These are phyloP conservation scores for Pavo muticus DNA, from an alignment of 2,113 vertebrate species.

Conservation along the genomic window DNA sequence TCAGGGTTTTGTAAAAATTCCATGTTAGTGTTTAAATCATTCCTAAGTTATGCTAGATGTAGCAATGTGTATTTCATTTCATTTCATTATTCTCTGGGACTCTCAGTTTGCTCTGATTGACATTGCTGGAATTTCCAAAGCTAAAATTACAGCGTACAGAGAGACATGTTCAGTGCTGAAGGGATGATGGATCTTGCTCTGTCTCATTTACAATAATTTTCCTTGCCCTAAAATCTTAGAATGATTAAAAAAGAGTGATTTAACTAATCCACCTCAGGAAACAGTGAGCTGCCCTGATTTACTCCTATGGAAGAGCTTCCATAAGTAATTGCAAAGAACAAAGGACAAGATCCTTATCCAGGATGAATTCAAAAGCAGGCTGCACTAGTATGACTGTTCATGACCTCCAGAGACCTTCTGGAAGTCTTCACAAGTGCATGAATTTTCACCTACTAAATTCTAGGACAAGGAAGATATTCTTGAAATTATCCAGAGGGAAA, in stretches of 20 bases:
- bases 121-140: conserved; percentile 19
- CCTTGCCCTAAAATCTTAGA: neutral
- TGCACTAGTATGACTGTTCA: neutral
- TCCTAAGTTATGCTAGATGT: neutral
- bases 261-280: conserved; percentile 14
- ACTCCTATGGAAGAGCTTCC: neutral
- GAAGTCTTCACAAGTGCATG: neutral
- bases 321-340: neutral
- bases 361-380: neutral
- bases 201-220: neutral
- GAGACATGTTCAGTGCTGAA: neutral
- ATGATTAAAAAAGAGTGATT: neutral
- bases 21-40: neutral
- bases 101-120: conserved; percentile 13
- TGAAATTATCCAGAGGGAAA: neutral
- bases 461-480: neutral
- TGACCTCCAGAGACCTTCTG: neutral
- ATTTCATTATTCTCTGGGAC: neutral
- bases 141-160: conserved; percentile 13
- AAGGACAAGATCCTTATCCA: neutral
- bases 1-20: neutral
- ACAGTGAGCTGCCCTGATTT: neutral
- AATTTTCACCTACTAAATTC: conserved; percentile 15
- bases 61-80: neutral
- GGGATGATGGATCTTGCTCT: conserved; percentile 11